These are phyloP conservation scores for Chanos chanos DNA, from an alignment of 2,797 vertebrate species.

Conservation along the genomic window DNA sequence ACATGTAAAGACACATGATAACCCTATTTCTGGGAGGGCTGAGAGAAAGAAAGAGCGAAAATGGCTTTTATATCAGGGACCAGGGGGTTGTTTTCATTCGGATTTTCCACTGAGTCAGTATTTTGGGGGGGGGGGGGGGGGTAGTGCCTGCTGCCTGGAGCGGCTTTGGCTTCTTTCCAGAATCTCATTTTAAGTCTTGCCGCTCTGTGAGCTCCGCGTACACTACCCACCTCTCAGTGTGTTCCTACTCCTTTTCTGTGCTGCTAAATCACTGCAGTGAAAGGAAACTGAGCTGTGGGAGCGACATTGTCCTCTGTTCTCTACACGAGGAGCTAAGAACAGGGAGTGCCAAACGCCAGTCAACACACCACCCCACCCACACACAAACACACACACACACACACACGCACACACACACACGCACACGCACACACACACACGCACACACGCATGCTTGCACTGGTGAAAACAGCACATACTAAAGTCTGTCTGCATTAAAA, in stretches of 20 bases:
- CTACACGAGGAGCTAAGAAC: too few species aligned
- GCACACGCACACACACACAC: neutral
- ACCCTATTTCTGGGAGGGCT: constrained; percentile 13
- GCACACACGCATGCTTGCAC: neutral
- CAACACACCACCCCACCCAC: too few species aligned
- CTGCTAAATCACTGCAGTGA: constrained; percentile 28
- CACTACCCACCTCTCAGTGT: too few species aligned
- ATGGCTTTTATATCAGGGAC: constrained; percentile 47
- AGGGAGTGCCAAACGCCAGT: too few species aligned
- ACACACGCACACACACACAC: neutral
- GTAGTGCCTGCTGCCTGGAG: constrained; percentile 14
- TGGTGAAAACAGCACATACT: too few species aligned
- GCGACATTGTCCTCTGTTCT: too few species aligned
- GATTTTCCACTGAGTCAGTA: constrained; percentile 68
- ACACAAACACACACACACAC: neutral
- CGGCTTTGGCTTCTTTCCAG: constrained; percentile 33
- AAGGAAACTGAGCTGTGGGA: too few species aligned
- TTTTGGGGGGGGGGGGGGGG: constrained; percentile 21
- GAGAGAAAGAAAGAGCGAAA: constrained; percentile 26
- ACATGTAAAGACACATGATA: constrained; percentile 12
- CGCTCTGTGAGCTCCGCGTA: too few species aligned
- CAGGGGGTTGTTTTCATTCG: constrained; percentile 67
- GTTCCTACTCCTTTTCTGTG: neutral
- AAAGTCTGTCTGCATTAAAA: too few species aligned
- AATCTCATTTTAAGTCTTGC: constrained; percentile 20